Conservation (phyloP, 2,113 vertebrate genomes). For the Corydoras sp. region DNA sequence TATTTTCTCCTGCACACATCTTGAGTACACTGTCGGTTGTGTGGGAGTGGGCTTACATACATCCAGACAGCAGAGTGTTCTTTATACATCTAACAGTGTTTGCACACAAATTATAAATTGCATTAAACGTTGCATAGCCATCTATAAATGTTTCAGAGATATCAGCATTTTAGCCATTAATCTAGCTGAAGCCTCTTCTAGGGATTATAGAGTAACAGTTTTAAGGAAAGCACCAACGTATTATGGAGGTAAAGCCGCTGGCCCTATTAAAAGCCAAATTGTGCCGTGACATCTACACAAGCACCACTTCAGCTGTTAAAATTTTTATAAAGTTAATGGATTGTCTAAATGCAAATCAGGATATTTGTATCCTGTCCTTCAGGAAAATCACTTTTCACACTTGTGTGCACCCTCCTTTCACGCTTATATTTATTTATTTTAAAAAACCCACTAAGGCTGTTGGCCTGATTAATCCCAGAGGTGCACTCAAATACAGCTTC, state of each 20-base stretch:
- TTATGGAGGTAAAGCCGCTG: conserved; percentile 36
- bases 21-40: conserved; percentile 7
- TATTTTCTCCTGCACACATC: conserved; percentile 23
- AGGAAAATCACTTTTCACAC: conserved; percentile 50
- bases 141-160: conserved; percentile 35
- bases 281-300: conserved; percentile 41
- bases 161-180: conserved; percentile 43
- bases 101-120: background rate
- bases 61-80: background rate
- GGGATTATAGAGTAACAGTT: conserved; percentile 49
- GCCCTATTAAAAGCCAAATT: conserved; percentile 47
- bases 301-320: conserved; percentile 44
- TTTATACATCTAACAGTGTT: background rate
- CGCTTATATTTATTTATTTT: conserved; percentile 24
- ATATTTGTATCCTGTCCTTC: conserved; percentile 41
- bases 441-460: conserved; percentile 30
- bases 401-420: conserved; percentile 30
- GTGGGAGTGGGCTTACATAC: background rate
- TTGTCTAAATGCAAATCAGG: conserved; percentile 46
- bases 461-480: conserved; percentile 42
- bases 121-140: background rate
- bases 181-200: conserved; percentile 45
- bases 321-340: conserved; percentile 48
- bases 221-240: conserved; percentile 49
- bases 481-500: conserved; percentile 42